Base-by-base conservation (phyloP, 1,140 invertebrate species). In the Drosophila micromelanica region DNA sequence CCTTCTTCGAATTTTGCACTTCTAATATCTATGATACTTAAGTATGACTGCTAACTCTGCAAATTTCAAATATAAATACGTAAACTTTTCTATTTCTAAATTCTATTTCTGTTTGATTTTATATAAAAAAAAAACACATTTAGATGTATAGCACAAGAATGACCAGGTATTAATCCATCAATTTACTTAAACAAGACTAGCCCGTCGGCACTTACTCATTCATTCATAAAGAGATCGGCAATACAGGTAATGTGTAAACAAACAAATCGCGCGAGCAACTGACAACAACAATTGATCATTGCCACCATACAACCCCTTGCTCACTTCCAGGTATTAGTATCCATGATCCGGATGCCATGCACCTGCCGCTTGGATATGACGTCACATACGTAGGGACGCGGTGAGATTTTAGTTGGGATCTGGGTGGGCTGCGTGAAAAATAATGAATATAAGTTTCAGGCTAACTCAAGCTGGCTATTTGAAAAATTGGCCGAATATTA, bases 231-330 rank as follows among this genome's bases (percentile, higher is more conserved):
- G 79, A 82, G 76, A 84, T 79, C 82, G 49, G 54, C 61, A 57
- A 72, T 61, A 62, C 32, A 75, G 54, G 37, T 48, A 43, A 42
- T 70, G 68, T 74, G 82, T 89, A 89, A 89, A 89, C 73, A 89
- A 89, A 84, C 82, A 87, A 87, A 87, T 73, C 68, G 73, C 35
- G 7, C 42, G 45, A 57, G n/a, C 42, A 51, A 78, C 84, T 79
- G 84, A 89, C 72, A 82, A 67, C 63, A 82, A 79, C 77, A 84
- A 82, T 79, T 89, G 84, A 87, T 87, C 82, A 80, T 75, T 87
- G 78, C 77, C 61, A 74, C 43, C 49, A 27, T 57, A 37, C 30
- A 35, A 12, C 11, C 12, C 23, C 15, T 23, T 23, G n/a, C 30
- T 9, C 15, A 38, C 20, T 7, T 40, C 46, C 35, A 57, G 37